Conservation (phyloP, 2,113 vertebrate species). For the Perccottus glenii region DNA sequence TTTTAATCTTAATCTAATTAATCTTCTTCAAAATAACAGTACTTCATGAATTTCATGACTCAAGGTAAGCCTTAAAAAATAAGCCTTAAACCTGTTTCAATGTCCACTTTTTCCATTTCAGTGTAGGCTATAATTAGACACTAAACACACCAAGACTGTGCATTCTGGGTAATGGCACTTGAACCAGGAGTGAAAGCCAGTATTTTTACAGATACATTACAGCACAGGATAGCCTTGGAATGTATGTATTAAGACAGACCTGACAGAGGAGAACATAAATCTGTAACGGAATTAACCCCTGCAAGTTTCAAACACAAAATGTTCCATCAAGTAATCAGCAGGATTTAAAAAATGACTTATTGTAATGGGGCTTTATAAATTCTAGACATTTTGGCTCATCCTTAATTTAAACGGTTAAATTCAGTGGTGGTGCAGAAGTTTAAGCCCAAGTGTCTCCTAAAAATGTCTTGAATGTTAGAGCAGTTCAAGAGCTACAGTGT, state of each 20-base stretch:
- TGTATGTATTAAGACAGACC: too few relatives aligned
- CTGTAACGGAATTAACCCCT: too few relatives aligned
- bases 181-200: constrained; percentile 13
- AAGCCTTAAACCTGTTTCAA: background rate
- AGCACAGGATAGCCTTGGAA: too few relatives aligned
- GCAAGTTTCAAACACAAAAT: too few relatives aligned
- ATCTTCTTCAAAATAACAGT: background rate
- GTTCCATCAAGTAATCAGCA: too few relatives aligned
- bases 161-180: constrained; percentile 45
- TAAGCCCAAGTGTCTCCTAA: background rate
- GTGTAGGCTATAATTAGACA: constrained; percentile 32
- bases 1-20: background rate
- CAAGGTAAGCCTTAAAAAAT: background rate
- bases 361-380: background rate
- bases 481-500: constrained; percentile 16
- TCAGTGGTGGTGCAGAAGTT: background rate
- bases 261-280: too few relatives aligned
- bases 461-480: background rate
- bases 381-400: background rate
- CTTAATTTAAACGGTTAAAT: background rate
- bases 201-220: too few relatives aligned
- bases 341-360: too few relatives aligned
- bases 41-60: background rate
- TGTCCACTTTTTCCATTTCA: constrained; percentile 14
- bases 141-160: constrained; percentile 8